phyloP scores from a whole-genome alignment of 2,797 vertebrate genomes.

The Enteromius afrohamiltoni region DNA sequence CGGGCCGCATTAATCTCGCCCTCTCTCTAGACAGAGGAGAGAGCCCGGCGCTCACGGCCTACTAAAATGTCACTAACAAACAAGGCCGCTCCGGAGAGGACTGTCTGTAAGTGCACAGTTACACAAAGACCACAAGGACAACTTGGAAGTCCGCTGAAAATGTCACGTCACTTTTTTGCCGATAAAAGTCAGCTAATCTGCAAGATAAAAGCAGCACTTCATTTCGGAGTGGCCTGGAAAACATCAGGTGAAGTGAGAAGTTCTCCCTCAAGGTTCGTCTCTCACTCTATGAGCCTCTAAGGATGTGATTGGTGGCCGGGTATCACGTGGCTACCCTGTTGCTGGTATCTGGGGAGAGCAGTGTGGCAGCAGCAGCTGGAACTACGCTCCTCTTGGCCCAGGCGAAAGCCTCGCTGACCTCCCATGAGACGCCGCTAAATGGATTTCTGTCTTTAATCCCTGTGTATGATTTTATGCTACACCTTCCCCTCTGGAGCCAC shows the following conservation, averaged over 20 bases:
- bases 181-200: constrained; percentile 47
- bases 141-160: constrained; percentile 35
- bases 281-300: constrained; percentile 6
- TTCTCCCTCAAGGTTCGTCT: constrained; percentile 47
- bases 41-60: constrained; percentile 32
- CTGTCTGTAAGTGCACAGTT: constrained; percentile 44
- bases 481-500: constrained; percentile 45
- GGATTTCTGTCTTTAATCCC: constrained; percentile 79
- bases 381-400: constrained; percentile 3
- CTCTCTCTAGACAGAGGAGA: constrained; percentile 40
- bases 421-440: constrained; percentile 69
- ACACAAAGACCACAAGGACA: constrained; percentile 15
- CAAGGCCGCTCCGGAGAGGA: constrained; percentile 39
- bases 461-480: constrained; percentile 47
- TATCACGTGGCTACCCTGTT: constrained; percentile 51
- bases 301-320: constrained; percentile 52
- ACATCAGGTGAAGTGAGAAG: constrained; percentile 29
- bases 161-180: constrained; percentile 3
- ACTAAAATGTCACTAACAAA: constrained; percentile 58
- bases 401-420: constrained; percentile 76
- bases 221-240: constrained; percentile 24
- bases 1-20: constrained; percentile 49
- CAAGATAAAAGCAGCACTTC: constrained; percentile 9
- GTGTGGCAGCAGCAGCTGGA: constrained; percentile 49
- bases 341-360: constrained; percentile 60